Base-by-base conservation (phyloP, 2,888 invertebrate genomes). In the Spicauda simplicius region DNA sequence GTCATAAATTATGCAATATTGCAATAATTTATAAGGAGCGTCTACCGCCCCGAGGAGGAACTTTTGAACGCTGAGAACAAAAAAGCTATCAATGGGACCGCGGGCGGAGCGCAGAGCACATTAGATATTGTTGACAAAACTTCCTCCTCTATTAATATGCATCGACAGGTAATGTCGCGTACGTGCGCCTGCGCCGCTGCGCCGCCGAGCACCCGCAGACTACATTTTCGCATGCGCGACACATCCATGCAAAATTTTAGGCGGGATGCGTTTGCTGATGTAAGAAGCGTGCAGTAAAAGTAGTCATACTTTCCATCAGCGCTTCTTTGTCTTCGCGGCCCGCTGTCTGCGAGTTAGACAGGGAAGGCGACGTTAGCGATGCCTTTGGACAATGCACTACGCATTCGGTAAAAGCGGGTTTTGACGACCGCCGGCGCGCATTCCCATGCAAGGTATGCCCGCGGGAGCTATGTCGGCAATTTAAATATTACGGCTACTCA, bases 61-160 rank as follows among this genome's bases (percentile, higher is more conserved):
- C 84, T 85, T 84, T 80, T 81, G 80, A 79, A 78, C 81, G 82
- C 82, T 76, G 75, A 78, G 76, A 78, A 77, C 80, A 81, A 90
- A 84, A 90, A 89, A 87, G 81, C 82, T 87, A 88, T 91, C 90
- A 92, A 91, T 91, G 81, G 83, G 72, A 82, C 92, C 92, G 92
- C 91, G 72, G 76, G 71, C 80, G 77, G 78, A 84, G 84, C 86
- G 82, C 82, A 73, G 87, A 87, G 88, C 87, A 89, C 91, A 92
- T 92, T 93, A 92, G 90, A 91, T 93, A 93, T 93, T 93, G 90
- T 93, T 91, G 84, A 91, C 92, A 92, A 93, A 91, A 91, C 92
- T 93, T 93, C 92, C 92, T 92, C 82, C 84, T 86, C 77, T 71
- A 91, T 93, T 90, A 90, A 91, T 93, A 93, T 93, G 91, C 92